Base-by-base conservation (phyloP, 2,113 vertebrate genomes). In the Catharus minimus region DNA sequence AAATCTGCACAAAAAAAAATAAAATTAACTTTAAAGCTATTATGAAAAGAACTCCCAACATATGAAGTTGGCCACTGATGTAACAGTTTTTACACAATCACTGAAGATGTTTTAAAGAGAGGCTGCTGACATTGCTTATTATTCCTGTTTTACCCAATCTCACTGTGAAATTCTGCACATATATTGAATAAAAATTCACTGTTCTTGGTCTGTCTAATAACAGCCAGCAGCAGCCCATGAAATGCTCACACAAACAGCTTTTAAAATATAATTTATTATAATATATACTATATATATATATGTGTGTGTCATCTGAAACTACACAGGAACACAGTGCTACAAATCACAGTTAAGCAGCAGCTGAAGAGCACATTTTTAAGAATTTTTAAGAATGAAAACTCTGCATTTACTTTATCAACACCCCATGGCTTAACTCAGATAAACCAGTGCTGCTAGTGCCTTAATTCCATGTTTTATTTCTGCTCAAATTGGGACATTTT, bases 41-140 rank as follows among this genome's bases (percentile, higher is more conserved):
- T 9, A 6, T 53, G 67, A 71, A 91, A 94, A 94, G 79, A 82
- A 84, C 76, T 87, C 78, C 69, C 77, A 76, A 79, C 60, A 62
- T 28, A 50, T 1, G 68, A 94, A 87, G 74, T 1, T 49, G 86
- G 92, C 27, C 86, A 69, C 46, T 67, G 75, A 72, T n/a, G 68
- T 77, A 76, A 60, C 60, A 62, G 75, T 32, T 91, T 92, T 72
- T 86, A 46, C 86, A 89, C 68, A 89, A 75, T 65, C 41, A 19
- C 77, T 68, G 82, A 39, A 56, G 57, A 81, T 50, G 52, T 71
- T 77, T 86, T 43, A 32, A 58, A 65, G 30, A 47, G 24, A 72
- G 62, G 68, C 38, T 78, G 33, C 46, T 74, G 57, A 52, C 67
- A 44, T 4, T 43, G 57, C 55, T 81, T 24, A 55, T 88, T 47